These are phyloP conservation scores for Tyto alba DNA, from an alignment of 2,113 vertebrate genomes.

Conservation along the genomic window DNA sequence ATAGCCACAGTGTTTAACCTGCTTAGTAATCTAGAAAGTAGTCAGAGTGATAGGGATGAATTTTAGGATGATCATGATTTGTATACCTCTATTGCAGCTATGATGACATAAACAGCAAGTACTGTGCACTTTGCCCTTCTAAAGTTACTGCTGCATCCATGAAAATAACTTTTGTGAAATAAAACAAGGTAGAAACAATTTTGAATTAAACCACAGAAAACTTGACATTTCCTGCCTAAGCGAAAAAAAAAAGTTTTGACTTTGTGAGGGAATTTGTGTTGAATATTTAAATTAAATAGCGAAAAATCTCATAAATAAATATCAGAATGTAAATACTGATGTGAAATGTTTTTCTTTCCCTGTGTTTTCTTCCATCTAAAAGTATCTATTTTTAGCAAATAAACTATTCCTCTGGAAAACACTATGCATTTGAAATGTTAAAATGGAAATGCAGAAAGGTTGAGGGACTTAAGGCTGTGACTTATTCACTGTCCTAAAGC, in stretches of 20 bases:
- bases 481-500: neutral
- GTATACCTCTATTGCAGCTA: neutral
- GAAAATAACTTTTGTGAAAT: neutral
- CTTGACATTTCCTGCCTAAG: neutral
- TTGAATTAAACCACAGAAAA: neutral
- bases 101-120: neutral
- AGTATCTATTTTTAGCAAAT: neutral
- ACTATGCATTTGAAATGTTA: neutral
- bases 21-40: neutral
- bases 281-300: neutral
- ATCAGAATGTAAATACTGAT: neutral
- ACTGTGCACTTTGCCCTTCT: neutral
- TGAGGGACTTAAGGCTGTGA: neutral
- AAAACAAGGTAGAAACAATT: neutral
- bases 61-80: neutral
- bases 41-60: neutral
- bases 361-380: neutral
- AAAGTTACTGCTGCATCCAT: neutral
- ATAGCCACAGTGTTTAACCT: neutral
- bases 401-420: neutral
- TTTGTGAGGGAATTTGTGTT: neutral
- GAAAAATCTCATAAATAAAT: neutral
- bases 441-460: neutral
- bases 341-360: neutral
- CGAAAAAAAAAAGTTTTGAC: neutral